phyloP scores from a whole-genome alignment of 2,888 invertebrate genomes.

The Neria commutata region DNA sequence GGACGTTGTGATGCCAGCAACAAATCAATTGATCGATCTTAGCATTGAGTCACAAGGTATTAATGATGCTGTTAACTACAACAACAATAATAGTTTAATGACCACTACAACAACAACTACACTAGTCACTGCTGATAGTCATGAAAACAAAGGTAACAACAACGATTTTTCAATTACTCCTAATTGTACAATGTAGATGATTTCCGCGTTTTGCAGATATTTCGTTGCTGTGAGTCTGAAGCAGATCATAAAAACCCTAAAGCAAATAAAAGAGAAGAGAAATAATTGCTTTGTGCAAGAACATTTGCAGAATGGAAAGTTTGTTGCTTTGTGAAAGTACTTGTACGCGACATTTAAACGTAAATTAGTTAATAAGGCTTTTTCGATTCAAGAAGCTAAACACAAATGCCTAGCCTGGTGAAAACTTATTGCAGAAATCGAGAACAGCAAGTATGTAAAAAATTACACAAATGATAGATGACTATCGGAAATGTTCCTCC shows the following conservation, averaged over 20 bases:
- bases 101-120: conserved; percentile 56
- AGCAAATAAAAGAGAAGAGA: not conserved
- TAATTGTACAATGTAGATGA: no score
- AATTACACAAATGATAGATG: not conserved
- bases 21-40: conserved; percentile 61
- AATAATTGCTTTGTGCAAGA: conserved; percentile 4
- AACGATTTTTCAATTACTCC: no score
- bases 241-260: conserved; percentile 22
- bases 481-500: conserved; percentile 31
- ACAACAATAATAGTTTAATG: conserved; percentile 61
- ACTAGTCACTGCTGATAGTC: conserved; percentile 64
- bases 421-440: conserved; percentile 7
- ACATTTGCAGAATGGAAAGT: conserved; percentile 6
- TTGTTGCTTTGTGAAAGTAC: conserved; percentile 1
- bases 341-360: conserved; percentile 16
- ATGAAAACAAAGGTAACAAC: conserved; percentile 62
- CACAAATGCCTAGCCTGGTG: not conserved
- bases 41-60: conserved; percentile 61
- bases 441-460: not conserved
- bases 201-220: conserved; percentile 53
- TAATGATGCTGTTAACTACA: conserved; percentile 50
- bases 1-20: conserved; percentile 52
- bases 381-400: conserved; percentile 1
- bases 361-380: conserved; percentile 17
- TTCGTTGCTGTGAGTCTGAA: conserved; percentile 61